These are phyloP conservation scores for Trichosurus vulpecula DNA, from an alignment of 2,797 vertebrate species.

Conservation along the genomic window DNA sequence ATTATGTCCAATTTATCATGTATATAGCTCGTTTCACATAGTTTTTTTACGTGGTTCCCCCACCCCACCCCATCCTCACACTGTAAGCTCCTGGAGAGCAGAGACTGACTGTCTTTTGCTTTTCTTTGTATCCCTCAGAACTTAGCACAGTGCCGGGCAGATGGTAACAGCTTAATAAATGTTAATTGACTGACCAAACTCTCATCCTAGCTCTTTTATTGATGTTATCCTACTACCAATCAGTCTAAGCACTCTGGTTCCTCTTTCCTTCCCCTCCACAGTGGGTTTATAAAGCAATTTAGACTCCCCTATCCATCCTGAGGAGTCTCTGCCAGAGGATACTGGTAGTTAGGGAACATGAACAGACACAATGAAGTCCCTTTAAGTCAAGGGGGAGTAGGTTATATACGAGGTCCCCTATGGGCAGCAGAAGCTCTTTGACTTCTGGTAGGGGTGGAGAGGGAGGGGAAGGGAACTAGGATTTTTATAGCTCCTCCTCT, in stretches of 20 bases:
- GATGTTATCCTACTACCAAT: neutral
- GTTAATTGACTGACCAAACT: neutral
- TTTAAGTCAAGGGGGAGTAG: neutral
- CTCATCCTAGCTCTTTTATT: neutral
- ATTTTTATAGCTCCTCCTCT: neutral
- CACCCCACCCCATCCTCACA: neutral
- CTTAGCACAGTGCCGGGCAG: neutral
- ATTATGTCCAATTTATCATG: neutral
- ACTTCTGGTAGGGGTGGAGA: neutral
- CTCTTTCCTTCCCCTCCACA: neutral
- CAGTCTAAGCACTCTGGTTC: neutral
- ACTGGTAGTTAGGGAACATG: too few relatives aligned
- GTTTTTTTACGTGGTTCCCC: neutral
- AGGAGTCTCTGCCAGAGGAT: too few relatives aligned
- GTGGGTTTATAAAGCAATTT: neutral
- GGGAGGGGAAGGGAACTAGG: neutral
- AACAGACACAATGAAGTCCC: neutral
- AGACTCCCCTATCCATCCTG: neutral
- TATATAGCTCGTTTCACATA: neutral
- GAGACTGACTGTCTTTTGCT: neutral
- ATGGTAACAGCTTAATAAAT: neutral
- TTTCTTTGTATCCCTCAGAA: neutral
- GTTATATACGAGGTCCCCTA: neutral
- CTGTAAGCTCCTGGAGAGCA: neutral
- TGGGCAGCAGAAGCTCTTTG: neutral